Evolutionary conservation across 2,797 vertebrate species (phyloP), one percentile per base, ranked within the genome.

Genomic region (Momotus momota): DNA sequence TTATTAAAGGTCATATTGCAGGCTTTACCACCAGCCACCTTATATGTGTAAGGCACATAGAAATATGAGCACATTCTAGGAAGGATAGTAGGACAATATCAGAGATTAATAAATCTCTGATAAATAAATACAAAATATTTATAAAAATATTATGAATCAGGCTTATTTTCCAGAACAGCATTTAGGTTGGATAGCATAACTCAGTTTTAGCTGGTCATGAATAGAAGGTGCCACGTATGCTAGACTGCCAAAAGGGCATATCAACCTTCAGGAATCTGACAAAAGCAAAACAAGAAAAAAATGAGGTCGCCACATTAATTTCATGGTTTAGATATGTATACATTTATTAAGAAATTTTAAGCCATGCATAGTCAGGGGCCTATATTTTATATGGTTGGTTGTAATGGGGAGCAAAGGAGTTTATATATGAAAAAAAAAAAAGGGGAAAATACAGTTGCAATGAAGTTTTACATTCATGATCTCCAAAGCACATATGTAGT

Each of bases 381-480:
- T 83, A 74, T 61, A 8, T n/a, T 90, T 85, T 25, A 65, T 64
- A 83, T 78, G 8, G 8, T 64, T 18, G 14, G 1, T 43, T 86
- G 27, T 29, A 72, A 71, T 38, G 21, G n/a, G 10, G 6, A 91
- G 19, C 57, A 88, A 77, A 79, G 16, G 4, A 62, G 11, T 17
- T 17, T 88, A 78, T 80, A 80, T 71, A 80, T 33, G 12, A 81
- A 80, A 65, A 2, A 8, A 7, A 16, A 58, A 64, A 1, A 5
- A 6, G 14, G 55, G 27, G 81, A 81, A 95, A 89, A 20, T 13
- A 19, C 15, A 58, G 10, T 64, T 88, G 40, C 40, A 81, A 40
- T 31, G 49, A 82, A 69, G 26, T 46, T 92, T 95, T 72, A 81
- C 33, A 62, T 74, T 89, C 33, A 17, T 88, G 84, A 46, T 91